phyloP scores from a whole-genome alignment of 2,888 invertebrate genomes.

The Drosophila ustulata region DNA sequence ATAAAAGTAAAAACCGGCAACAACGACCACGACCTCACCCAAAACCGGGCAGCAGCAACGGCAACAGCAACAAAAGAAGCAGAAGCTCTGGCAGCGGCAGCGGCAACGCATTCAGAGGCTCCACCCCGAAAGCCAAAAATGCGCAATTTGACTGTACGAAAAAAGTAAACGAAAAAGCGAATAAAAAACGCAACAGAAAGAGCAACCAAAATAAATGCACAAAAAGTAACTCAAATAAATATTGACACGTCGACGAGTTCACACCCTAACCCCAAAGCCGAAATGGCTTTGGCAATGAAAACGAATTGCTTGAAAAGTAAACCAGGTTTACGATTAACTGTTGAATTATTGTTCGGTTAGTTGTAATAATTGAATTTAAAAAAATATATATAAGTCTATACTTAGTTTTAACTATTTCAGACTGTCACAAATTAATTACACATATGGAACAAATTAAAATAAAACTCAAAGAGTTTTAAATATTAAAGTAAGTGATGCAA shows the following conservation, averaged over 20 bases:
- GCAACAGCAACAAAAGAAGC: slow-evolving; percentile 57
- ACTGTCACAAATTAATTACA: no score
- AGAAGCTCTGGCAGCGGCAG: slow-evolving; percentile 51
- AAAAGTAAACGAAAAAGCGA: slow-evolving; percentile 66
- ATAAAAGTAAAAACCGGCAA: slow-evolving; percentile 70
- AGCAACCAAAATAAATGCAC: slow-evolving; percentile 71
- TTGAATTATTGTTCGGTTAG: no score
- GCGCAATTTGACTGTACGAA: slow-evolving; percentile 78
- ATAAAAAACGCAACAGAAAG: slow-evolving; percentile 71
- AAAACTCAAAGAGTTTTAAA: no score
- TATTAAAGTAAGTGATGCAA: no score
- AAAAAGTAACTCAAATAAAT: slow-evolving; percentile 39
- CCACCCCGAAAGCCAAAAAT: slow-evolving; percentile 79
- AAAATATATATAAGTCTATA: no score
- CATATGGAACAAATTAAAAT: no score
- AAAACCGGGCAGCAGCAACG: slow-evolving; percentile 55
- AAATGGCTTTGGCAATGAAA: background rate
- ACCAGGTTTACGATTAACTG: no score
- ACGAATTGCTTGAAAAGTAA: background rate
- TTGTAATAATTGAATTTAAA: no score
- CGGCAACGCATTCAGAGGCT: slow-evolving; percentile 68
- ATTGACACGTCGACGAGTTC: slow-evolving; percentile 47
- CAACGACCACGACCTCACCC: slow-evolving; percentile 77
- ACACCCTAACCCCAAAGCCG: slow-evolving; percentile 42
- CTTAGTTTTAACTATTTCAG: no score